Conservation (phyloP, 2,888 invertebrate genomes). For the Mycogona germanica region DNA sequence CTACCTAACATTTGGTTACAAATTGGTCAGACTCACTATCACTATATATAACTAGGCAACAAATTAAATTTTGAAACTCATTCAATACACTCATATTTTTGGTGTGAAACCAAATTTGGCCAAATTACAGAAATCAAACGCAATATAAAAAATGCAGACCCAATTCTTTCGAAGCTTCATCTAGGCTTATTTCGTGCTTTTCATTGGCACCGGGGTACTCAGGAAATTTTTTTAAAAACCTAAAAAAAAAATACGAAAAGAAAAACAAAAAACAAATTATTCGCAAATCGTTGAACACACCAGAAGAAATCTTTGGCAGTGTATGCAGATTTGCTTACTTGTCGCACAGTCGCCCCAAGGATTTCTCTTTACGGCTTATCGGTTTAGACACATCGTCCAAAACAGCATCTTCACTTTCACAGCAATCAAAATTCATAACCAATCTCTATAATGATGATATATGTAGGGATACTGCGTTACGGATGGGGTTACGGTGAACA, state of each 20-base stretch:
- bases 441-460: no score
- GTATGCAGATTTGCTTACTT: constrained; percentile 44
- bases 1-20: no score
- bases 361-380: constrained; percentile 42
- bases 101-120: background rate
- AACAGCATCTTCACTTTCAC: background rate
- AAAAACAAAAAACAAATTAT: constrained; percentile 42
- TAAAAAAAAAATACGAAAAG: constrained; percentile 35
- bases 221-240: constrained; percentile 30
- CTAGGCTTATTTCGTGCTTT: constrained; percentile 44
- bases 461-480: no score
- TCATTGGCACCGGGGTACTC: constrained; percentile 33
- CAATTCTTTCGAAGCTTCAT: constrained; percentile 48
- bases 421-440: background rate
- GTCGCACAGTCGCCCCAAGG: constrained; percentile 47
- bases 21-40: no score
- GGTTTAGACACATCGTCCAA: constrained; percentile 17
- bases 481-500: no score
- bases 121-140: background rate
- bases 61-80: no score
- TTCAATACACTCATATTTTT: background rate
- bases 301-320: constrained; percentile 31
- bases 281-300: no score
- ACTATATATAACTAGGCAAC: no score
- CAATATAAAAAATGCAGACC: constrained; percentile 28